phyloP scores from a whole-genome alignment of 2,113 vertebrate genomes.

The Limanda limanda region DNA sequence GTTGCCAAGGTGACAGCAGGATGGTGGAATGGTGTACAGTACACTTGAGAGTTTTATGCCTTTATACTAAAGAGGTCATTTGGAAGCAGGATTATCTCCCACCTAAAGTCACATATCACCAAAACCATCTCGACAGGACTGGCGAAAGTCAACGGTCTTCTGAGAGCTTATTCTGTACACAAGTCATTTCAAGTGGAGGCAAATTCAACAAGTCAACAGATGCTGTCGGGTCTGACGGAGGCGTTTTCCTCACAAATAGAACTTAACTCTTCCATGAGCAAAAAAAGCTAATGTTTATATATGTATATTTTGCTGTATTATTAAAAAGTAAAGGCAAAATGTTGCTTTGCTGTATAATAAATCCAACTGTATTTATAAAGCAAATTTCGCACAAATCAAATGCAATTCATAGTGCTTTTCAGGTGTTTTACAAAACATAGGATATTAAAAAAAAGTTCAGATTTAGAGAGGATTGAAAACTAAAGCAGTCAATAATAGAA shows the following conservation, averaged over 20 bases:
- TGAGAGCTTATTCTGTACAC: too few species aligned
- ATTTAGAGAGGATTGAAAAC: too few species aligned
- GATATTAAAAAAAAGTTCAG: too few species aligned
- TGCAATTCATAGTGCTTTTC: too few species aligned
- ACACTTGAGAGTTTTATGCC: neutral
- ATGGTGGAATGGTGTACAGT: neutral
- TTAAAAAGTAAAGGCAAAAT: neutral
- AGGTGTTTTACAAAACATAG: too few species aligned
- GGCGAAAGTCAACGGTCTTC: too few species aligned
- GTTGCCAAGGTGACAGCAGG: conserved; percentile 24
- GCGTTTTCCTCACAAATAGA: neutral
- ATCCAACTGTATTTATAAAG: too few species aligned
- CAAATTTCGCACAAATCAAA: too few species aligned
- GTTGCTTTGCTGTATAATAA: neutral
- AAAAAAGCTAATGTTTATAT: neutral
- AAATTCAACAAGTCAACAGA: neutral
- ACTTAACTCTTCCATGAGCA: neutral
- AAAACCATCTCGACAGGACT: neutral
- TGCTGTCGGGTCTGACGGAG: neutral
- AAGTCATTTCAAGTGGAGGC: too few species aligned
- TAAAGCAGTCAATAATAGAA: too few species aligned
- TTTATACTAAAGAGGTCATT: neutral
- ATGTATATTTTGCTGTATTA: neutral
- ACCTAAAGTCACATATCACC: neutral
- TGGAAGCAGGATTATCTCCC: neutral